These are phyloP conservation scores for Paraplagusia blochii DNA, from an alignment of 2,113 vertebrate species.

Conservation along the genomic window DNA sequence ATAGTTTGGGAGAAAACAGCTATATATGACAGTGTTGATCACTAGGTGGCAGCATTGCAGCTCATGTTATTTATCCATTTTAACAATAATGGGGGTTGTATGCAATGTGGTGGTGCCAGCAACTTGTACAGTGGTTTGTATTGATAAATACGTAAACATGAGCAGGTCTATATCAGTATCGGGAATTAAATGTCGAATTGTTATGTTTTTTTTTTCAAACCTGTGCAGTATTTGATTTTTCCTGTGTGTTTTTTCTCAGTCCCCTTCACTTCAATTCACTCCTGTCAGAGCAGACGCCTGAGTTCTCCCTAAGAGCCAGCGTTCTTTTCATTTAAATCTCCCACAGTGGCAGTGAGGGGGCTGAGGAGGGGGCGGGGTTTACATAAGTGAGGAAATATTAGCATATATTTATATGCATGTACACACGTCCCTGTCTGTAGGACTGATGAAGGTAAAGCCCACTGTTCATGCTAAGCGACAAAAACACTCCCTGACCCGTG, in stretches of 20 bases:
- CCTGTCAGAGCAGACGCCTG: conserved; percentile 49
- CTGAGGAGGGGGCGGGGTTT: background rate
- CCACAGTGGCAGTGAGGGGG: conserved; percentile 26
- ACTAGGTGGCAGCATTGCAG: too few species aligned
- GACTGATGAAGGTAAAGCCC: background rate
- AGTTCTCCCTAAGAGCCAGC: conserved; percentile 43
- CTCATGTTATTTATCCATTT: too few species aligned
- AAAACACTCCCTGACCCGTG: background rate
- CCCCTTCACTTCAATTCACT: conserved; percentile 15
- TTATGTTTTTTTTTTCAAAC: too few species aligned
- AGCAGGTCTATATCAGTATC: too few species aligned
- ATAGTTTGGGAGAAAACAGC: too few species aligned
- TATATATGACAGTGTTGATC: too few species aligned
- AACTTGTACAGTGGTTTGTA: too few species aligned
- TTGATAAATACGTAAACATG: too few species aligned
- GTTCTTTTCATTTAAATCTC: conserved; percentile 44
- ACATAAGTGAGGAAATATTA: background rate
- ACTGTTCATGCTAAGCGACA: background rate
- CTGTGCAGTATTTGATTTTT: conserved; percentile 20
- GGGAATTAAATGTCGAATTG: too few species aligned
- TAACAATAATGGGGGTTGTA: too few species aligned
- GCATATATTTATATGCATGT: background rate
- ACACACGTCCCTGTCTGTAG: background rate
- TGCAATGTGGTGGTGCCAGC: too few species aligned
- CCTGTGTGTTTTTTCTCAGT: conserved; percentile 25